phyloP scores from a whole-genome alignment of 2,888 invertebrate species.

The Lasioglossum marginatum region DNA sequence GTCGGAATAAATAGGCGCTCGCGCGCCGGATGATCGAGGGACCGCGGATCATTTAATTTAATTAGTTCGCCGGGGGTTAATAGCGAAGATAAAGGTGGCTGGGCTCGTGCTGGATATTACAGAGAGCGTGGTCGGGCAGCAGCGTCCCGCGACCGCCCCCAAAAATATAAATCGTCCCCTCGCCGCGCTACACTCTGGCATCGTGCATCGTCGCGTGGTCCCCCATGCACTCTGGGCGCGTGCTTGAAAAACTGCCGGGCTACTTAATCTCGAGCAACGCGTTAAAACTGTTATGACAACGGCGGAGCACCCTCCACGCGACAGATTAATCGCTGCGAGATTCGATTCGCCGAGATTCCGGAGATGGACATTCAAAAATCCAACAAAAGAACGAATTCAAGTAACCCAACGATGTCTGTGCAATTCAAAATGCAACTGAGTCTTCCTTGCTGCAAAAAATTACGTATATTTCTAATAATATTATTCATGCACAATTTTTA shows the following conservation, averaged over 20 bases:
- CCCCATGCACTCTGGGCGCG: neutral
- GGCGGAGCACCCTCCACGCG: neutral
- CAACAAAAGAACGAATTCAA: neutral
- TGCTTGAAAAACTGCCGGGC: constrained; percentile 50
- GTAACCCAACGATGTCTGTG: neutral
- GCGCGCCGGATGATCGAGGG: constrained; percentile 81
- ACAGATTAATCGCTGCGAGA: neutral
- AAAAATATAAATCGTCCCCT: constrained; percentile 69
- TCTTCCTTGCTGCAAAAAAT: neutral
- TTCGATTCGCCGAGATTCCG: neutral
- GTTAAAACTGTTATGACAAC: constrained; percentile 26
- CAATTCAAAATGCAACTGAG: neutral
- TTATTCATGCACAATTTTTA: neutral
- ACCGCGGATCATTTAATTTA: constrained; percentile 84
- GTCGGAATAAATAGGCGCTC: constrained; percentile 78
- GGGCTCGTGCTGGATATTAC: constrained; percentile 75
- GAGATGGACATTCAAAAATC: neutral
- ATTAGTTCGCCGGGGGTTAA: constrained; percentile 82
- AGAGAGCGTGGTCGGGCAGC: constrained; percentile 63
- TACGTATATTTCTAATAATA: neutral
- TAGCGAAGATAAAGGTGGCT: constrained; percentile 82
- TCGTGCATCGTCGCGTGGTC: constrained; percentile 21
- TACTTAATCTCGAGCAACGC: constrained; percentile 39
- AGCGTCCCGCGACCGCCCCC: constrained; percentile 39
- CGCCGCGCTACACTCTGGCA: constrained; percentile 7